Evolutionary conservation across 2,113 vertebrate species (phyloP).

Genomic region (Lepisosteus oculatus): DNA sequence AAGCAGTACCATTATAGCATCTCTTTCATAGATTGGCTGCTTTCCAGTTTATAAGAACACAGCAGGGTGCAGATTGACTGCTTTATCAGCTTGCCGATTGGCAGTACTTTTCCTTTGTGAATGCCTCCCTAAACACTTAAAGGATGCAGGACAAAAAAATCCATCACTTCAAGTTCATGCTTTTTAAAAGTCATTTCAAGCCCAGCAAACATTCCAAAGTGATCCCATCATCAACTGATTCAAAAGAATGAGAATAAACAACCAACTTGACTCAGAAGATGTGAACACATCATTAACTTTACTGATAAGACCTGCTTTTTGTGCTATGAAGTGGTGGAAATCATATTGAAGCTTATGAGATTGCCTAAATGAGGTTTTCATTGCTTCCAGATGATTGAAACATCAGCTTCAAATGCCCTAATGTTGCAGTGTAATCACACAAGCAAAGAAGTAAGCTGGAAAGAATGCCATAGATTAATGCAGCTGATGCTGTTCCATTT

Average conservation of each 20-base stretch:
- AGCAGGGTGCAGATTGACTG: constrained; percentile 25
- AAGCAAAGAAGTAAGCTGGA: no score
- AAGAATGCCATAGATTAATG: no score
- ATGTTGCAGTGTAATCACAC: no score
- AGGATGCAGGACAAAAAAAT: constrained; percentile 29
- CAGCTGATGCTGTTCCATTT: no score
- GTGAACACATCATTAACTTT: neutral
- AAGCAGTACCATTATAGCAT: constrained; percentile 5
- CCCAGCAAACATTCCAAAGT: constrained; percentile 15
- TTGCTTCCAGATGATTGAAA: no score
- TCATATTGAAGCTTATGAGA: no score
- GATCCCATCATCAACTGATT: neutral
- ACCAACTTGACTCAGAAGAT: neutral
- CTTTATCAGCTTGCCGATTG: constrained; percentile 20
- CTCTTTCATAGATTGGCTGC: constrained; percentile 5
- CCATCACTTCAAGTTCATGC: constrained; percentile 24
- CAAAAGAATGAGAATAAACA: neutral
- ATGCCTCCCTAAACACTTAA: constrained; percentile 20
- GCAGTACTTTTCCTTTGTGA: constrained; percentile 12
- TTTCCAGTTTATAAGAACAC: constrained; percentile 25
- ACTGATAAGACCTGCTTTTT: no score
- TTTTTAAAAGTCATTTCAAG: constrained; percentile 27
- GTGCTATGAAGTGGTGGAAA: no score
- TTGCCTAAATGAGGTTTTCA: no score
- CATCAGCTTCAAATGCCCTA: no score